Percentiles rank a stretch among this genome's conserved stretches.
These are phyloP conservation scores for Paraescarpia echinospica DNA, from an alignment of 1,140 invertebrate species.

Conservation along the genomic window DNA sequence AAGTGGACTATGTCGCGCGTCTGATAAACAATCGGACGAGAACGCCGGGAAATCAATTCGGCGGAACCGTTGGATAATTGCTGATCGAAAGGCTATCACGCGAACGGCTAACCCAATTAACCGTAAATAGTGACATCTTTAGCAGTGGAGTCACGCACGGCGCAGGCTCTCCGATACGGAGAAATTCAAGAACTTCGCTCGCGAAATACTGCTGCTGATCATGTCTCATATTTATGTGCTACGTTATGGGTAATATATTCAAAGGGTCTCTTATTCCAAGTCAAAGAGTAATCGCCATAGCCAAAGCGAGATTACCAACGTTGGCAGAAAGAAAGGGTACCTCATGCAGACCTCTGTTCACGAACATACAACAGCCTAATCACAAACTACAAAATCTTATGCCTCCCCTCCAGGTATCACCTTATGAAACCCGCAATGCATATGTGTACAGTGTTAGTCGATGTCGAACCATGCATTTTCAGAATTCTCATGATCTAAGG, in stretches of 20 bases:
- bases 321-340: too few relatives aligned
- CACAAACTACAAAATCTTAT: too few relatives aligned
- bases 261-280: too few relatives aligned
- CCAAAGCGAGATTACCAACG: too few relatives aligned
- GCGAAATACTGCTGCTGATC: not conserved
- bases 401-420: too few relatives aligned
- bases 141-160: not conserved
- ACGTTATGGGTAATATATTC: not conserved
- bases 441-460: too few relatives aligned
- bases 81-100: not conserved
- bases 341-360: too few relatives aligned
- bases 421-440: too few relatives aligned
- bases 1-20: not conserved
- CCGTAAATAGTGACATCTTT: not conserved
- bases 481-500: too few relatives aligned
- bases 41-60: not conserved
- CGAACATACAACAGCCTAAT: too few relatives aligned
- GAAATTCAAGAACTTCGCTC: not conserved
- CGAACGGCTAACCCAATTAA: not conserved
- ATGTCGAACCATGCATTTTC: too few relatives aligned
- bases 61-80: not conserved
- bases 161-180: not conserved
- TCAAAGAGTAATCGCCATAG: too few relatives aligned
- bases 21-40: not conserved
- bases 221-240: not conserved